Conservation (phyloP, 1,140 invertebrate genomes). For the Semibalanus balanoides region DNA sequence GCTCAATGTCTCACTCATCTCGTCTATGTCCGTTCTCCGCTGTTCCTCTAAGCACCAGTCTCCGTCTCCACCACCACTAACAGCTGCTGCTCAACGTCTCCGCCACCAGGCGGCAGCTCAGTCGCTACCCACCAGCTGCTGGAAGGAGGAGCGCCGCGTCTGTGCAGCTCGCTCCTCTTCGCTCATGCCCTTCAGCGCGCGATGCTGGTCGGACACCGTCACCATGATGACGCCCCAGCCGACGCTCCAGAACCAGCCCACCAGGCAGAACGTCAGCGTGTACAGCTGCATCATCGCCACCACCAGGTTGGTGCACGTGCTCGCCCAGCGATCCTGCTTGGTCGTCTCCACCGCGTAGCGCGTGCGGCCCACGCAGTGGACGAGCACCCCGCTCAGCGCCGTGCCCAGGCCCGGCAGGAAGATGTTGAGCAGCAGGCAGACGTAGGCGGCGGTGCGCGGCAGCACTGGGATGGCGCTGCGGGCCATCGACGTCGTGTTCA, state of each 20-base stretch:
- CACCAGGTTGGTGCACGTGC: constrained; percentile 60
- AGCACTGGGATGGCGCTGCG: constrained; percentile 76
- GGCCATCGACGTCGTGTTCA: constrained; percentile 67
- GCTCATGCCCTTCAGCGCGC: constrained; percentile 18
- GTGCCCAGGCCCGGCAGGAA: constrained; percentile 76
- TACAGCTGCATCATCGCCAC: constrained; percentile 75
- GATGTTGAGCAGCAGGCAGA: constrained; percentile 72
- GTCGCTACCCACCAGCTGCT: neutral
- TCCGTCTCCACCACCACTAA: no score
- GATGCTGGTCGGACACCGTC: constrained; percentile 38
- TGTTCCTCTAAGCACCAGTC: no score
- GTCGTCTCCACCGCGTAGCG: constrained; percentile 58
- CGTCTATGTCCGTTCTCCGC: no score
- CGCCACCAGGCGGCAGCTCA: no score
- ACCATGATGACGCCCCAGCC: constrained; percentile 90
- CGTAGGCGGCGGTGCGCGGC: constrained; percentile 62
- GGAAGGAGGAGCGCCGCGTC: neutral
- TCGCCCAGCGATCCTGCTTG: constrained; percentile 51
- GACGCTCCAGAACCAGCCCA: constrained; percentile 94
- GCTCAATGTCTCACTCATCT: no score
- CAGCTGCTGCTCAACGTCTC: no score
- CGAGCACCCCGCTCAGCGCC: constrained; percentile 67
- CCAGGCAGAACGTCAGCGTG: constrained; percentile 83
- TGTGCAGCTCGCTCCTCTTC: neutral
- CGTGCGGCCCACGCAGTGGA: constrained; percentile 73